Evolutionary conservation across 2,113 vertebrate genomes (phyloP), one percentile per base, ranked within the genome.

Genomic region (Tamias sibiricus): DNA sequence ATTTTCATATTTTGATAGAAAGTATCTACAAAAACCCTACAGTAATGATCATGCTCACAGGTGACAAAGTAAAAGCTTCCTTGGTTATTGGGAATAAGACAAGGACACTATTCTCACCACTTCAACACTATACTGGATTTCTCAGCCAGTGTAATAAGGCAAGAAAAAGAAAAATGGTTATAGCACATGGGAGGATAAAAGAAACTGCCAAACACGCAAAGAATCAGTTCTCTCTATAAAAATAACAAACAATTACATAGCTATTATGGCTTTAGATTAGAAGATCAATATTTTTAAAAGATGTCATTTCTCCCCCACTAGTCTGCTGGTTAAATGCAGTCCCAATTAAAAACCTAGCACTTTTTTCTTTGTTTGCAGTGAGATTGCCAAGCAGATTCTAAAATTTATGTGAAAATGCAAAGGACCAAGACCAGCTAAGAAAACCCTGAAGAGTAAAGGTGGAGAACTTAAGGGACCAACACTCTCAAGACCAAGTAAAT

Each of bases 371-470:
- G 22, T 42, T 37, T 40, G 49, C 30, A 44, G 68, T 42, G 24
- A 64, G 13, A 85, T 1, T 19, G 54, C 66, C 85, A 49, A 52
- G 24, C 10, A 13, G 40, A 76, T 24, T 83, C 11, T 69, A 47
- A 93, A 93, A 86, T 12, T 28, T 89, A 54, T 5, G n/a, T 93
- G 54, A 85, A 92, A 92, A 92, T 49, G 52, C 30, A 85, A 80
- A 93, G 30, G 35, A 59, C 37, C 12, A 85, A 52, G 22, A 68
- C 68, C 59, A 84, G 42, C 35, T 35, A 30, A 47, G 30, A 52
- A 86, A 81, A 86, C 12, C 11, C 16, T 77, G 62, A 74, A 49
- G 37, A 82, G 71, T 32, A 69, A 83, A 80, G n/a, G 3, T 35
- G 9, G 13, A 80, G 11, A 10, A 80, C 12, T 69, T 64, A 69